Evolutionary conservation across 1,140 invertebrate genomes (phyloP), one percentile per base, ranked within the genome.

Genomic region (Hormaphis cornu): DNA sequence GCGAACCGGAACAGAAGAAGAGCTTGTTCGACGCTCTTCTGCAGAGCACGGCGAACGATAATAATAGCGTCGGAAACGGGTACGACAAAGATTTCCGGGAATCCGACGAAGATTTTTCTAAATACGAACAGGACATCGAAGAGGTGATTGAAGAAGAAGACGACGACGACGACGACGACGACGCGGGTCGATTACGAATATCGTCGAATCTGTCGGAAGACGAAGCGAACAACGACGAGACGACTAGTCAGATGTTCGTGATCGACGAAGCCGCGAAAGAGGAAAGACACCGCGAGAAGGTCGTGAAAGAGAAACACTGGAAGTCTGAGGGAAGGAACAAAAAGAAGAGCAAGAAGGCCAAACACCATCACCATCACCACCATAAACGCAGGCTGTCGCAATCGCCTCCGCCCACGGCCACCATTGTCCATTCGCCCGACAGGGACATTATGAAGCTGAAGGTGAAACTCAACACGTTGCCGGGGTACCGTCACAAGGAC

Each of bases 391-490:
- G 70, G 30, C 33, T 69, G 30, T 46, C 70, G 4, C 66, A 72
- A 22, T 72, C 73, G 37, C 59, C 72, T 16, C 73, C 74, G 5
- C 74, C 73, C 0, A 58, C 71, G 3, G 75, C 75, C 1, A 75
- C 74, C 20, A 76, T 76, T 10, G 61, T 76, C 1, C 74, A 75
- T n/a, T 74, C 74, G 0, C 54, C 54, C 16, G 72, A 73, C 9
- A 72, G 69, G 16, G 75, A 76, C 50, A 72, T 74, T 30, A 73
- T 76, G 72, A 76, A 76, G 48, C 56, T 76, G 22, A 76, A 76
- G 66, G 72, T 76, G 18, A 76, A 76, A 69, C 63, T 76, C 2
- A 75, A 74, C 46, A 73, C 69, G 8, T 70, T 71, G n/a, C 61
- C 61, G 3, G 44, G 61, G 1, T 50, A 66, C 33, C 61, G 61